Evolutionary conservation across 2,113 vertebrate genomes (phyloP).

Genomic region (Capricornis sumatraensis): DNA sequence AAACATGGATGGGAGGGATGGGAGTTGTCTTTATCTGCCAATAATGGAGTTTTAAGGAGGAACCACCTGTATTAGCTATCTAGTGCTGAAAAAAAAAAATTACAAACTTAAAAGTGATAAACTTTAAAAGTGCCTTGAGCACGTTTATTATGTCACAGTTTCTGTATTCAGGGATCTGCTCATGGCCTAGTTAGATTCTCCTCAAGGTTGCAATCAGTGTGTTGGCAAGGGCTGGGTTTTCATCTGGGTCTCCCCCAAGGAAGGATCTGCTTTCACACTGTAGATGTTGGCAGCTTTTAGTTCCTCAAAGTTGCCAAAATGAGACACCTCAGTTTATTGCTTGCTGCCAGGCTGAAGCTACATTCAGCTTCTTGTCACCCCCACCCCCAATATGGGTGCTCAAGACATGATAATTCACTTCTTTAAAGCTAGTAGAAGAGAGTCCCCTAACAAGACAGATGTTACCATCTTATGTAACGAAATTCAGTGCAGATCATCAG

Average conservation of each 20-base stretch:
- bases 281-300: neutral
- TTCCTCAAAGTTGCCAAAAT: neutral
- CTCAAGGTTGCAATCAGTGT: neutral
- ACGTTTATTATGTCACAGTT: neutral
- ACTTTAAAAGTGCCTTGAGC: neutral
- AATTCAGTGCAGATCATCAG: neutral
- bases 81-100: neutral
- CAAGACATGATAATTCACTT: neutral
- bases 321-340: neutral
- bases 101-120: neutral
- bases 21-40: neutral
- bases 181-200: neutral
- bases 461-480: neutral
- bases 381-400: neutral
- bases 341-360: neutral
- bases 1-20: neutral
- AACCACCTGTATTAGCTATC: neutral
- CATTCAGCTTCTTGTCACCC: neutral
- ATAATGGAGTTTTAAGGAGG: neutral
- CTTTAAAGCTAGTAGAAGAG: neutral
- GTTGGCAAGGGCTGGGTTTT: neutral
- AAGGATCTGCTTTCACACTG: neutral
- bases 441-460: neutral
- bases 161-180: neutral
- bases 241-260: neutral